Conservation (phyloP, 2,888 invertebrate species). For the Antitype chi region DNA sequence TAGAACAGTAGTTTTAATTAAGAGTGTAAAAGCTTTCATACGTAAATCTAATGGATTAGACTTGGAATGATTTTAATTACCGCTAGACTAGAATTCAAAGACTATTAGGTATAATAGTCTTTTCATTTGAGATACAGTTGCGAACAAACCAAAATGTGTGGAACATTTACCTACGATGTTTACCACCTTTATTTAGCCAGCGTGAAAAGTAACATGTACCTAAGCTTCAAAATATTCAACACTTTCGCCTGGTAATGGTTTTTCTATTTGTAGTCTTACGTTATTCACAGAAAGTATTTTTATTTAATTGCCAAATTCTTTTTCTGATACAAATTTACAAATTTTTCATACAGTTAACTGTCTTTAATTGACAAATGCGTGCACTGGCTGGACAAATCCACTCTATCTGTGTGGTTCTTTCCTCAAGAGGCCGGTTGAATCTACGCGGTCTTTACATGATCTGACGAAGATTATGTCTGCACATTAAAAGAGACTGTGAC, state of each 20-base stretch:
- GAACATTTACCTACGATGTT: conserved; percentile 5
- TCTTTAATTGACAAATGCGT: background rate
- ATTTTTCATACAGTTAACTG: background rate
- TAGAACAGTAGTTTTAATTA: conserved; percentile 32
- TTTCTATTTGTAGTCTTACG: conserved; percentile 25
- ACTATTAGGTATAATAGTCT: background rate
- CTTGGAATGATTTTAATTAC: conserved; percentile 16
- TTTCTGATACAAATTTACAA: background rate
- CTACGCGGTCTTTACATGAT: no score
- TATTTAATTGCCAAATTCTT: background rate
- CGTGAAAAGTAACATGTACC: conserved; percentile 16
- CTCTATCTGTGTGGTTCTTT: no score
- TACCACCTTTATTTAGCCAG: conserved; percentile 11
- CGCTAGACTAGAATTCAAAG: background rate
- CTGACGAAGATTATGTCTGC: no score
- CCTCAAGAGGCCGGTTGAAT: no score
- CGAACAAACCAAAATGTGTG: background rate
- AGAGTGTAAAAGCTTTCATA: conserved; percentile 15
- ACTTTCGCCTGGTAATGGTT: conserved; percentile 34
- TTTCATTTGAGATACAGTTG: conserved; percentile 8
- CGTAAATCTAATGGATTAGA: conserved; percentile 5
- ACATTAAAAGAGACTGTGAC: no score
- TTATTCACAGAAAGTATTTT: conserved; percentile 13
- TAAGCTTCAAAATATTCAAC: conserved; percentile 21
- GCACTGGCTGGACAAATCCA: no score